phyloP scores from a whole-genome alignment of 1,140 invertebrate genomes.

The Drosophila nigrodunni region DNA sequence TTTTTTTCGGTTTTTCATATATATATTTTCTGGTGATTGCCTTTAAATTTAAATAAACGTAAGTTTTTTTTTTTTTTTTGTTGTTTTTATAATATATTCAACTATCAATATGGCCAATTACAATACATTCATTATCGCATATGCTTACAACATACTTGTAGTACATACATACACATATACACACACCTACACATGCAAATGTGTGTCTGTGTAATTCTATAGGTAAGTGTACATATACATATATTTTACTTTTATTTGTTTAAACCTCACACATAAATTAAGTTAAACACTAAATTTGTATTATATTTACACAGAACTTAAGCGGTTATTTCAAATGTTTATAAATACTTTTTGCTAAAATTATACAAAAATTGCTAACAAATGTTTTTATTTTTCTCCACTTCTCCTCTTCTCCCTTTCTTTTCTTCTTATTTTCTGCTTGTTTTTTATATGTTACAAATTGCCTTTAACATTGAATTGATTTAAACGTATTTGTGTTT shows the following conservation, averaged over 20 bases:
- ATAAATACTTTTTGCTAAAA: slow-evolving; percentile 60
- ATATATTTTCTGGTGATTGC: slow-evolving; percentile 81
- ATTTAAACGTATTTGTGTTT: slow-evolving; percentile 66
- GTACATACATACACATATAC: slow-evolving; percentile 49
- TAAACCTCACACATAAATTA: slow-evolving; percentile 74
- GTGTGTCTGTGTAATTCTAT: slow-evolving; percentile 31
- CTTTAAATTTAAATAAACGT: slow-evolving; percentile 82
- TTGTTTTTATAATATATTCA: slow-evolving; percentile 63
- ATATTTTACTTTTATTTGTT: slow-evolving; percentile 52
- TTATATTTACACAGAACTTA: slow-evolving; percentile 72
- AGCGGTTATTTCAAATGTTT: slow-evolving; percentile 43
- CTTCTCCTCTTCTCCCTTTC: background rate
- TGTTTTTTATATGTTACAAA: slow-evolving; percentile 70
- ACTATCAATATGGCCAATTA: slow-evolving; percentile 85
- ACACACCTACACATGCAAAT: background rate
- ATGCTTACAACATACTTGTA: slow-evolving; percentile 63
- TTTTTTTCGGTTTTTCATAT: slow-evolving; percentile 62
- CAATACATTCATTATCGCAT: slow-evolving; percentile 79
- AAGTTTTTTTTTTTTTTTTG: slow-evolving; percentile 35
- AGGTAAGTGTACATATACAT: slow-evolving; percentile 48
- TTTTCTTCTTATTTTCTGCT: slow-evolving; percentile 23
- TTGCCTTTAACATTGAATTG: slow-evolving; percentile 80
- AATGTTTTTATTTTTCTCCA: slow-evolving; percentile 35
- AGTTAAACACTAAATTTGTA: slow-evolving; percentile 68
- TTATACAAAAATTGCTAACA: slow-evolving; percentile 61